phyloP scores from a whole-genome alignment of 30 jellyfish, hydroid and myxozoan species.

The Aurelia sp. region DNA sequence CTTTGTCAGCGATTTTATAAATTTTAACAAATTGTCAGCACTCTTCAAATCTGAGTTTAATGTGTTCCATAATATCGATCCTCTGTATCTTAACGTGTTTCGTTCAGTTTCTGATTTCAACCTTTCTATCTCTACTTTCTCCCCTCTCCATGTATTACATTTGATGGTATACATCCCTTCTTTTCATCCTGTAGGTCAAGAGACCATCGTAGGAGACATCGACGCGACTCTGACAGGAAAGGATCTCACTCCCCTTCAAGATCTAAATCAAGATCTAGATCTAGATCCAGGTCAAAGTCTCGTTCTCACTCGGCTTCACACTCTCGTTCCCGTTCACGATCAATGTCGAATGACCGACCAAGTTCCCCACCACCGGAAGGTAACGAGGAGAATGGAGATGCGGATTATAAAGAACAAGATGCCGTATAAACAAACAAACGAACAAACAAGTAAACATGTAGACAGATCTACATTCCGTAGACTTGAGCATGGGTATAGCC shows the following conservation, averaged over 20 bases:
- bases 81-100: no score
- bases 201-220: conserved; percentile 49
- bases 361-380: conserved; percentile 28
- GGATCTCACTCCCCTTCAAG: conserved; percentile 75
- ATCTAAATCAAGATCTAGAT: conserved; percentile 71
- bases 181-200: conserved; percentile 11
- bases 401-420: conserved; percentile 46
- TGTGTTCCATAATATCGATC: no score
- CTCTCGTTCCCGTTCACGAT: conserved; percentile 56
- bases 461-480: no score
- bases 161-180: no score
- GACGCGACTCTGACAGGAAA: conserved; percentile 48
- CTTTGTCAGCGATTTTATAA: no score
- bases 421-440: neutral
- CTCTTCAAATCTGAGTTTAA: no score
- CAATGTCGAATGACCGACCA: conserved; percentile 66
- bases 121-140: no score
- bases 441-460: no score
- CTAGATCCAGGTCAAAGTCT: conserved; percentile 56
- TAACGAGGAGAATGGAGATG: conserved; percentile 59
- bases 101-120: no score
- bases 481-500: no score
- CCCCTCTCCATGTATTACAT: no score
- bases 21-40: no score
- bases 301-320: conserved; percentile 71